Conservation (phyloP, 1,140 invertebrate species). For the Formica exsecta region DNA sequence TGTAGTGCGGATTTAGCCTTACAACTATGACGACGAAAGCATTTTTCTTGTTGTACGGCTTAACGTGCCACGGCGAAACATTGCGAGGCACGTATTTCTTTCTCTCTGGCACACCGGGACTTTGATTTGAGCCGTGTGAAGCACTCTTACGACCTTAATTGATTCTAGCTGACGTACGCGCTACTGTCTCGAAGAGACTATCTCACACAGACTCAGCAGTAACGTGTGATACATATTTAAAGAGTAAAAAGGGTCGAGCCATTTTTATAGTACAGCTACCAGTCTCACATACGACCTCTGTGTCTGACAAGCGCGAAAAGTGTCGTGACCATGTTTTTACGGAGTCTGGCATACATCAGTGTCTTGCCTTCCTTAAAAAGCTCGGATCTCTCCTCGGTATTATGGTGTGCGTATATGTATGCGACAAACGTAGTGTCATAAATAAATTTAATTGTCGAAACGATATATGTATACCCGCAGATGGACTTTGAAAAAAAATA, state of each 20-base stretch:
- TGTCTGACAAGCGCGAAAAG: slow-evolving; percentile 69
- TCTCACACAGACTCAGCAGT: slow-evolving; percentile 31
- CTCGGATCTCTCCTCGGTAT: not conserved
- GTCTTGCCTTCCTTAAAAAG: slow-evolving; percentile 53
- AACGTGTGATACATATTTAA: slow-evolving; percentile 64
- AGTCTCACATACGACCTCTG: slow-evolving; percentile 40
- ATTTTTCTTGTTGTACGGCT: slow-evolving; percentile 58
- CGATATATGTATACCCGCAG: not conserved
- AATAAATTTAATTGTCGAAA: slow-evolving; percentile 64
- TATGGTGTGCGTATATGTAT: not conserved
- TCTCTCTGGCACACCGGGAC: slow-evolving; percentile 43
- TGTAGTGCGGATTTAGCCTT: slow-evolving; percentile 49
- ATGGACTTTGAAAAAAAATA: not conserved
- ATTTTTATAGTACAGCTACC: slow-evolving; percentile 52
- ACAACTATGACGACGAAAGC: slow-evolving; percentile 57
- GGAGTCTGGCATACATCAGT: slow-evolving; percentile 60
- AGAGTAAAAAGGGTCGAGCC: slow-evolving; percentile 49
- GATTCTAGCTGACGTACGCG: slow-evolving; percentile 63
- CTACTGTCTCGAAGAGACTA: slow-evolving; percentile 46
- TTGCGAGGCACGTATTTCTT: slow-evolving; percentile 61
- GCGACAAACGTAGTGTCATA: slow-evolving; percentile 20
- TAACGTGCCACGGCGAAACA: slow-evolving; percentile 57
- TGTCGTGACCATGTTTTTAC: slow-evolving; percentile 65
- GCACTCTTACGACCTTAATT: slow-evolving; percentile 61
- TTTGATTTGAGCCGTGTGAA: slow-evolving; percentile 56